phyloP scores from a whole-genome alignment of 2,797 vertebrate species.

The Eulemur rubriventer region DNA sequence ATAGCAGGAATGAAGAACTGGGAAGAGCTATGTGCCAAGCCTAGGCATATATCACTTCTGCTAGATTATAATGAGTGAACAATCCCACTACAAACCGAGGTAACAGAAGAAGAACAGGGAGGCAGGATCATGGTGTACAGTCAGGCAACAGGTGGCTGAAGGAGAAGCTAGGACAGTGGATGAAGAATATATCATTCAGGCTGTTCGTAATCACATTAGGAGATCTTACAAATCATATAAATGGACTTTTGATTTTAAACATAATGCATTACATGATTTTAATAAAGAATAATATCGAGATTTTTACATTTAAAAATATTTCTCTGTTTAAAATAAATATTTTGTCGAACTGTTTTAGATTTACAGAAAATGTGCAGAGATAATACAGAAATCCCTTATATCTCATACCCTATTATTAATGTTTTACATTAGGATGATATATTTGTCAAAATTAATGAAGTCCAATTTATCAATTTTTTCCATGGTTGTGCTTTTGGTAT shows the following conservation, averaged over 20 bases:
- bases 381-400: background rate
- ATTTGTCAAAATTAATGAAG: background rate
- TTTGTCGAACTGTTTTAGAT: background rate
- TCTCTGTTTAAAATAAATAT: background rate
- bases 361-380: background rate
- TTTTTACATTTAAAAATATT: background rate
- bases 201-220: background rate
- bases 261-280: background rate
- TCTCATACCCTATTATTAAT: background rate
- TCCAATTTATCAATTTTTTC: background rate
- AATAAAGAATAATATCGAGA: background rate
- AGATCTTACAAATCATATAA: background rate
- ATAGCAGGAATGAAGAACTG: background rate
- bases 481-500: background rate
- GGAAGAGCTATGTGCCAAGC: fast-evolving
- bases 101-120: background rate
- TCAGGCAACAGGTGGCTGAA: background rate
- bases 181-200: background rate
- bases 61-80: background rate
- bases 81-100: background rate
- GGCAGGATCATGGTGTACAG: fast-evolving
- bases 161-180: background rate
- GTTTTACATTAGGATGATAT: background rate
- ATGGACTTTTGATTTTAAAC: background rate
- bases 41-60: background rate